A percentile compares a stretch with the other conserved stretches of the same genome.
Conservation (phyloP, 1,140 invertebrate species). For the Mizuhopecten yessoensis region DNA sequence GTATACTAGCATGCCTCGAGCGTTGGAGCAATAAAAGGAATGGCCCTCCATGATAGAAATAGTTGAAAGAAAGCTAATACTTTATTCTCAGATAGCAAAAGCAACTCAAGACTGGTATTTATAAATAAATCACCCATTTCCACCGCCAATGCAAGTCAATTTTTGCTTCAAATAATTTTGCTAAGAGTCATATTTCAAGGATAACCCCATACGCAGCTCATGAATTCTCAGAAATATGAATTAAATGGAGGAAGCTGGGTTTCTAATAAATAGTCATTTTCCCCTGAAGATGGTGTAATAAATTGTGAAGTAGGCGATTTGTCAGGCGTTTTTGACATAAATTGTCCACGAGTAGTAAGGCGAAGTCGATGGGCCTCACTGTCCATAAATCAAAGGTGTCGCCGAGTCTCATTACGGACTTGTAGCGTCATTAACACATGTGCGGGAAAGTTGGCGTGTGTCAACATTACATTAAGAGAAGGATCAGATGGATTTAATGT, state of each 20-base stretch:
- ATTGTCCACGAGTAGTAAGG: background rate
- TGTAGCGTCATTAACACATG: background rate
- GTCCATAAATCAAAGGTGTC: background rate
- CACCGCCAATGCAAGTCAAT: background rate
- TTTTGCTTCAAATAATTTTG: background rate
- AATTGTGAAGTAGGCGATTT: background rate
- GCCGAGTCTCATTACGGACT: background rate
- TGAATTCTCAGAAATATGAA: background rate
- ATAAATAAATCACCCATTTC: background rate
- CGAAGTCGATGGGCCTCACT: background rate
- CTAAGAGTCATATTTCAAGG: background rate
- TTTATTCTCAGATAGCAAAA: too few species aligned
- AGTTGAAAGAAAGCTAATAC: too few species aligned
- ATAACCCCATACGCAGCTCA: background rate
- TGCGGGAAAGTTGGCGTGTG: too few species aligned
- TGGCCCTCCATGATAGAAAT: too few species aligned
- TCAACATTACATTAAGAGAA: too few species aligned
- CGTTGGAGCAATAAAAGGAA: too few species aligned
- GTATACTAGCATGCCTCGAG: too few species aligned
- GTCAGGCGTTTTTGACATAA: background rate
- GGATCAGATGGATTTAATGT: too few species aligned
- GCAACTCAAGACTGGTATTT: background rate
- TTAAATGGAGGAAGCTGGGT: background rate
- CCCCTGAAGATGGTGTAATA: background rate
- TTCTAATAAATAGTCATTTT: constrained; percentile 2